These are phyloP conservation scores for Prietella phreatophila DNA, from an alignment of 2,113 vertebrate genomes.

Conservation along the genomic window DNA sequence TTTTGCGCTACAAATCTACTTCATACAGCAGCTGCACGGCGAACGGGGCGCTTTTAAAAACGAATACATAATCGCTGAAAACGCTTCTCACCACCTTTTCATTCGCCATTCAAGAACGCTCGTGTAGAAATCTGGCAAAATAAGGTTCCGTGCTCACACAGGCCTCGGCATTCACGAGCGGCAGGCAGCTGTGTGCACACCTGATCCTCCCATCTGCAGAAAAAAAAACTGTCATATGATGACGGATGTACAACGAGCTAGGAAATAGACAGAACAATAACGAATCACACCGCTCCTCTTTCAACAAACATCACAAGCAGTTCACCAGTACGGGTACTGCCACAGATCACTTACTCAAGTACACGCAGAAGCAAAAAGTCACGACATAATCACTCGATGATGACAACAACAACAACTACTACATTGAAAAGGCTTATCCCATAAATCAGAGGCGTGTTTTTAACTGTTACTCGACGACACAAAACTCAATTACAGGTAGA, in stretches of 20 bases:
- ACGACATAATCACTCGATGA: not conserved
- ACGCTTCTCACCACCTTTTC: slow-evolving; percentile 47
- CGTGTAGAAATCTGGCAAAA: slow-evolving; percentile 17
- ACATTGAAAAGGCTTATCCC: not conserved
- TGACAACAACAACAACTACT: not conserved
- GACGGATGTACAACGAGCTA: slow-evolving; percentile 32
- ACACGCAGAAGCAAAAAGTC: not conserved
- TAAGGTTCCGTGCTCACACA: slow-evolving; percentile 32
- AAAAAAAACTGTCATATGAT: slow-evolving; percentile 37
- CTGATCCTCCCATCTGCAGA: slow-evolving; percentile 38
- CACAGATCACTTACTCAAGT: not conserved
- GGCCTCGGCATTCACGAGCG: slow-evolving; percentile 16
- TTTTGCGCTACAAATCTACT: slow-evolving; percentile 17
- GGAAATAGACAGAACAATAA: slow-evolving; percentile 17
- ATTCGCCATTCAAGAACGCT: slow-evolving; percentile 31
- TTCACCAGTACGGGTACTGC: not conserved
- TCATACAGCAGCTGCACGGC: slow-evolving; percentile 12
- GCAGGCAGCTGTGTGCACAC: slow-evolving; percentile 46
- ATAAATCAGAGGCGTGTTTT: not conserved
- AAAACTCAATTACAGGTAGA: not conserved
- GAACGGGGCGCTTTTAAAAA: slow-evolving; percentile 11
- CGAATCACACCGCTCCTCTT: slow-evolving; percentile 6
- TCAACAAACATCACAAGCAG: not conserved
- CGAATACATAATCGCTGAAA: not conserved
- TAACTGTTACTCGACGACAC: not conserved